Percentiles rank a stretch among this genome's conserved stretches.
Conservation (phyloP, 2,888 invertebrate genomes). For the Cephus rjabovi region DNA sequence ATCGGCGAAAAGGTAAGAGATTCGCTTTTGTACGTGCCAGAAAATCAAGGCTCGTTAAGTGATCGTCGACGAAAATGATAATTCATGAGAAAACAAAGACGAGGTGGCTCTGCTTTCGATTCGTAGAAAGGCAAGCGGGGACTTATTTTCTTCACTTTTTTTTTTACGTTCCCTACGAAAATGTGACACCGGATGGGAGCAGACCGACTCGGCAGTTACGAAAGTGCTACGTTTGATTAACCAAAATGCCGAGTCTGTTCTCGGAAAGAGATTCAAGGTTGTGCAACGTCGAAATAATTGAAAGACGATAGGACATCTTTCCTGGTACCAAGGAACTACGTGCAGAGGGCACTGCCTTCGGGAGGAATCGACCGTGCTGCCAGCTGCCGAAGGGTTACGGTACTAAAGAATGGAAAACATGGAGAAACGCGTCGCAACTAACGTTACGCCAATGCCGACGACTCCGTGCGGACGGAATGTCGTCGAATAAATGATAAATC, state of each 20-base stretch:
- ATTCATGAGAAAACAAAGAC: not conserved
- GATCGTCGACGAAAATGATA: not conserved
- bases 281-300: not conserved
- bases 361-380: not conserved
- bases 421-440: not conserved
- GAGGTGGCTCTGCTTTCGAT: not conserved
- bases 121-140: not conserved
- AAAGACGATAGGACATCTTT: not conserved
- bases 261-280: not conserved
- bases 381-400: not conserved
- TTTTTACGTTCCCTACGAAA: not conserved
- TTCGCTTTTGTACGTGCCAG: not conserved
- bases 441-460: not conserved
- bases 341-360: not conserved
- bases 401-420: not conserved
- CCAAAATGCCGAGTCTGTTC: not conserved
- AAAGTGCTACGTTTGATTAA: not conserved
- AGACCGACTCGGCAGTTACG: not conserved
- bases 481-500: conserved; percentile 24
- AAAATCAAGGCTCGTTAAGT: not conserved
- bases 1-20: not conserved
- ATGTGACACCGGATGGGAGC: not conserved
- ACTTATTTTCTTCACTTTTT: not conserved
- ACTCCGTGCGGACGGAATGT: not conserved
- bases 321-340: not conserved